Conservation (phyloP, 2,797 vertebrate genomes). For the Onychomys arenicola region DNA sequence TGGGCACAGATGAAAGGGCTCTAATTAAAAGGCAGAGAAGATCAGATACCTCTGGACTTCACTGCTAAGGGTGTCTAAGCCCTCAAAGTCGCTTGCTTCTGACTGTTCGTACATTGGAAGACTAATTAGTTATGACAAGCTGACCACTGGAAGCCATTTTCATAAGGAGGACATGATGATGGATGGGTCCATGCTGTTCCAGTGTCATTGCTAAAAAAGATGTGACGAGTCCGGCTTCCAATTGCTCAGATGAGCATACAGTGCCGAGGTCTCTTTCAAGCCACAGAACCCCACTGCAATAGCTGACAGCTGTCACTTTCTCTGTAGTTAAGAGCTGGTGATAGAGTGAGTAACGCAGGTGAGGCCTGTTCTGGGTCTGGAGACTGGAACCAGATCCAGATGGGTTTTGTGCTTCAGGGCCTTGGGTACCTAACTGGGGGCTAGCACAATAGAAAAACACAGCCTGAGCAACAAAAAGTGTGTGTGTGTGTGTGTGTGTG, state of each 20-base stretch:
- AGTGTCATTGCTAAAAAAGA: constrained; percentile 77
- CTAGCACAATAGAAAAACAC: background rate
- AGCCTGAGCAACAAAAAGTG: background rate
- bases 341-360: background rate
- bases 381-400: constrained; percentile 18
- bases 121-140: constrained; percentile 88
- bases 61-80: constrained; percentile 77
- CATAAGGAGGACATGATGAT: constrained; percentile 82
- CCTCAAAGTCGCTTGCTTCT: constrained; percentile 85
- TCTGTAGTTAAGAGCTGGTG: constrained; percentile 52
- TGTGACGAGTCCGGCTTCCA: constrained; percentile 80
- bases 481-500: background rate
- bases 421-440: background rate
- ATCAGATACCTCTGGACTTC: constrained; percentile 77
- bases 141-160: constrained; percentile 86
- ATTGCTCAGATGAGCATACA: constrained; percentile 82
- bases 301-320: constrained; percentile 64
- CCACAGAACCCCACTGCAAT: constrained; percentile 61
- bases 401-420: background rate
- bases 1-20: constrained; percentile 63
- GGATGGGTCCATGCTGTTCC: constrained; percentile 84
- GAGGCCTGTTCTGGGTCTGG: background rate
- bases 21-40: constrained; percentile 80
- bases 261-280: constrained; percentile 80
- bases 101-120: constrained; percentile 81